Evolutionary conservation across 2,113 vertebrate genomes (phyloP).

Genomic region (Mobula birostris): DNA sequence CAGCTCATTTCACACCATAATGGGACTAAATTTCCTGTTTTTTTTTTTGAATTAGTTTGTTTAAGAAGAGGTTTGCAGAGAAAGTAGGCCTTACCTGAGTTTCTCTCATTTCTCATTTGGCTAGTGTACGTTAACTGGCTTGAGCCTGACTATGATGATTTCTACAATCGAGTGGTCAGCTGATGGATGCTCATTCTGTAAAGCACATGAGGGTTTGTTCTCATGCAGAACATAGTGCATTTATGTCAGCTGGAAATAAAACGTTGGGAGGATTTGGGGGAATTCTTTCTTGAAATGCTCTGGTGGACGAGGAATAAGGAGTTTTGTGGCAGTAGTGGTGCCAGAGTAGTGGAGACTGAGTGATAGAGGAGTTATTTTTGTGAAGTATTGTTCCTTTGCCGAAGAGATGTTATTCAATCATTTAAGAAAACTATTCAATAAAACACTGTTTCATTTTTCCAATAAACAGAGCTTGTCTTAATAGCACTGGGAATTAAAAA

Average conservation of each 20-base stretch:
- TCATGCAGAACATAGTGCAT: not conserved
- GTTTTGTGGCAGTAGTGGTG: not conserved
- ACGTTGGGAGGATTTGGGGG: not conserved
- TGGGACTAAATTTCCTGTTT: not conserved
- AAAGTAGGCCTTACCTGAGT: not conserved
- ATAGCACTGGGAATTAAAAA: not conserved
- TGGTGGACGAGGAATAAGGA: not conserved
- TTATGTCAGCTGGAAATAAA: not conserved
- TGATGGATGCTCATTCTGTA: not conserved
- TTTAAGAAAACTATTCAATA: not conserved
- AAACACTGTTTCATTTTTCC: not conserved
- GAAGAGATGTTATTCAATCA: not conserved
- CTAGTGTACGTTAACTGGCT: not conserved
- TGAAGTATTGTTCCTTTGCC: not conserved
- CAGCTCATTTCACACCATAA: not conserved
- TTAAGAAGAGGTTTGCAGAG: not conserved
- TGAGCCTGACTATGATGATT: not conserved
- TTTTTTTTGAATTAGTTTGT: not conserved
- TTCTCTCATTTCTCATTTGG: not conserved
- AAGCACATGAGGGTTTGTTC: not conserved
- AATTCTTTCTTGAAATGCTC: not conserved
- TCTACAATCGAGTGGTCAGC: not conserved
- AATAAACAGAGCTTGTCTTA: not conserved
- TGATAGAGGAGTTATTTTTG: not conserved
- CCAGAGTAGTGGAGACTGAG: not conserved